Percentiles rank a stretch among this genome's conserved stretches.
These are phyloP conservation scores for Trematocara stigmaticum DNA, from an alignment of 2,113 vertebrate species.

Conservation along the genomic window DNA sequence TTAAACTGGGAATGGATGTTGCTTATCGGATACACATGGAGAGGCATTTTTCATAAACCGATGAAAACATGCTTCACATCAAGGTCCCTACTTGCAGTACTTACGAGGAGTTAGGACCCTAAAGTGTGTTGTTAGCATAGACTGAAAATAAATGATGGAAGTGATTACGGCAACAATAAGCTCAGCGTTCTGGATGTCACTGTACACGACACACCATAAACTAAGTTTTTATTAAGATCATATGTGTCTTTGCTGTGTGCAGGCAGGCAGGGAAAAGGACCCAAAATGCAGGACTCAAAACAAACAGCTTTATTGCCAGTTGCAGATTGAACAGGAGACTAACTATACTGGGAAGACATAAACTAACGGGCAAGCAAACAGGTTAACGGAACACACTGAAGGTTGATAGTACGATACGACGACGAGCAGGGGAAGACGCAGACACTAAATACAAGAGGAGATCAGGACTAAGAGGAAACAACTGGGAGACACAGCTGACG, in stretches of 20 bases:
- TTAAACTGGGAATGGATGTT: background rate
- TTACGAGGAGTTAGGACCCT: background rate
- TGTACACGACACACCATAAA: too few species aligned
- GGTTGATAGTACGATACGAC: background rate
- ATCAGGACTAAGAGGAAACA: background rate
- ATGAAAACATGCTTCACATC: background rate
- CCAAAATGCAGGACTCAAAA: too few species aligned
- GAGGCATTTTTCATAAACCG: background rate
- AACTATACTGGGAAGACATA: too few species aligned
- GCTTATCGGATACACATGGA: background rate
- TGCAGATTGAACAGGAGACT: too few species aligned
- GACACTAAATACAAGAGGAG: background rate
- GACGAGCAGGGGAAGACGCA: background rate
- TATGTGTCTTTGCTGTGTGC: background rate
- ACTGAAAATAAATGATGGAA: background rate
- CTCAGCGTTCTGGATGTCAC: background rate
- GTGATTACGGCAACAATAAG: background rate
- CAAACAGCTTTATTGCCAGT: too few species aligned
- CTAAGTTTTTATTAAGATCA: background rate
- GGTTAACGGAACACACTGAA: too few species aligned
- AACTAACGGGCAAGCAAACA: too few species aligned
- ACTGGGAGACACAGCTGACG: background rate
- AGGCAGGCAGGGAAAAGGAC: too few species aligned
- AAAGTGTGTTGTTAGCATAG: background rate
- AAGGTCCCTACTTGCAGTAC: background rate